A percentile compares a stretch with the other conserved stretches of the same genome.
phyloP scores from a whole-genome alignment of 2,113 vertebrate species.

The Leptobrachium leishanense region DNA sequence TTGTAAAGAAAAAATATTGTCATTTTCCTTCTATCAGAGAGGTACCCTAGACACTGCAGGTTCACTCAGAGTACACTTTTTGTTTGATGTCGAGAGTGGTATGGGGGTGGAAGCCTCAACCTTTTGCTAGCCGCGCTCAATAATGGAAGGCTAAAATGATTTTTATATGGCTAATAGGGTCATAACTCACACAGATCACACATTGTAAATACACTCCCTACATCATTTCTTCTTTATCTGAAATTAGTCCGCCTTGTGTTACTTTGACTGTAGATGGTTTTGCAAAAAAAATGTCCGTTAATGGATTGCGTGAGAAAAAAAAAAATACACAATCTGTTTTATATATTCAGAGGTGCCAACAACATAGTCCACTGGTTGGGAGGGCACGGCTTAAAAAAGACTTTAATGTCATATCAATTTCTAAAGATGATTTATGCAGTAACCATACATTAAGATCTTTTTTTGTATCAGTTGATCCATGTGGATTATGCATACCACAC shows the following conservation, averaged over 20 bases:
- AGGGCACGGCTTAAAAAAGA: too few species aligned
- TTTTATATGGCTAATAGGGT: conserved; percentile 69
- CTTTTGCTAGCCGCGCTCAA: conserved; percentile 60
- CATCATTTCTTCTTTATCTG: conserved; percentile 63
- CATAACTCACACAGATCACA: conserved; percentile 71
- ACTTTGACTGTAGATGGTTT: conserved; percentile 67
- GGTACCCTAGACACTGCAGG: conserved; percentile 61
- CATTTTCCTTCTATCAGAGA: conserved; percentile 57
- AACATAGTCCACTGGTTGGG: neutral
- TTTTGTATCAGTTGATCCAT: too few species aligned
- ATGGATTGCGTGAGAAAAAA: conserved; percentile 52
- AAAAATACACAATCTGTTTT: neutral
- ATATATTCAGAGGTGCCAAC: neutral
- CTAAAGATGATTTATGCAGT: too few species aligned
- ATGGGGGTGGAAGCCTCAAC: conserved; percentile 55
- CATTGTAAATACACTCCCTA: conserved; percentile 68
- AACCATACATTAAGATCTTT: too few species aligned
- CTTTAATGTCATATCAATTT: too few species aligned
- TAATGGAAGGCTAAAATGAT: conserved; percentile 65
- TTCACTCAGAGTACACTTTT: conserved; percentile 62
- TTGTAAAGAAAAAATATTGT: conserved; percentile 64
- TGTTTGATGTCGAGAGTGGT: conserved; percentile 61
- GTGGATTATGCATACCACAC: too few species aligned
- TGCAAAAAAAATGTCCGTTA: conserved; percentile 63
- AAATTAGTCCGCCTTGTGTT: conserved; percentile 69